Conservation (phyloP, 2,888 invertebrate species). For the Osmoderma eremita region DNA sequence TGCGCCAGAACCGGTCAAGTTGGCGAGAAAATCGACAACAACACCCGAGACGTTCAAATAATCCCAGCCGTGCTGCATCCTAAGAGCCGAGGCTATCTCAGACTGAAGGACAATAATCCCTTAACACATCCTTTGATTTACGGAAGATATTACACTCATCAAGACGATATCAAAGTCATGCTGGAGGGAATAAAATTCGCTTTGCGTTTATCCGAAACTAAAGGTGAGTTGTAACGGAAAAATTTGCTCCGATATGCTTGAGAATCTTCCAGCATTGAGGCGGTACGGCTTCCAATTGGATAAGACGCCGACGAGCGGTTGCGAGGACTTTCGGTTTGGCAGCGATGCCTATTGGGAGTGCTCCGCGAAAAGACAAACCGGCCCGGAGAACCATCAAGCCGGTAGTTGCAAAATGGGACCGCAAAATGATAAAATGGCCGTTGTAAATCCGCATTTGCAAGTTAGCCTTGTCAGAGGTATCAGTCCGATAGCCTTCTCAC, state of each 20-base stretch:
- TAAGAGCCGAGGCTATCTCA: slow-evolving; percentile 82
- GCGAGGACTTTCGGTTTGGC: slow-evolving; percentile 79
- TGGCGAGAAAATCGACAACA: slow-evolving; percentile 78
- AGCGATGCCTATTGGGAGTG: slow-evolving; percentile 73
- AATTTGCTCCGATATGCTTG: not conserved
- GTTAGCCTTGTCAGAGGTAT: slow-evolving; percentile 53
- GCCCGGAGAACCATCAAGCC: slow-evolving; percentile 73
- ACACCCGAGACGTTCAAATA: slow-evolving; percentile 76
- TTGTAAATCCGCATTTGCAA: slow-evolving; percentile 66
- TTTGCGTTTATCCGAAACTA: slow-evolving; percentile 76
- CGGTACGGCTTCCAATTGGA: slow-evolving; percentile 81
- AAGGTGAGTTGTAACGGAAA: slow-evolving; percentile 61
- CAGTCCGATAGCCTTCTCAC: too few relatives aligned
- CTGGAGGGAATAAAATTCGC: slow-evolving; percentile 87
- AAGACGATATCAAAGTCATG: slow-evolving; percentile 81
- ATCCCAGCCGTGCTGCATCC: slow-evolving; percentile 88
- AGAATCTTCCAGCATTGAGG: slow-evolving; percentile 59
- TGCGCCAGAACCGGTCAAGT: slow-evolving; percentile 89
- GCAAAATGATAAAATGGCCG: slow-evolving; percentile 66
- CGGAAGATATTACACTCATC: slow-evolving; percentile 81
- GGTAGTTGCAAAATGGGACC: slow-evolving; percentile 75
- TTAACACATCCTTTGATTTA: slow-evolving; percentile 84
- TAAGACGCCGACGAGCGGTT: slow-evolving; percentile 77
- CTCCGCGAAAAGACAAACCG: slow-evolving; percentile 68
- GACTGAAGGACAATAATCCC: slow-evolving; percentile 79